phyloP scores from a whole-genome alignment of 2,797 vertebrate genomes.

The Synanceia verrucosa region DNA sequence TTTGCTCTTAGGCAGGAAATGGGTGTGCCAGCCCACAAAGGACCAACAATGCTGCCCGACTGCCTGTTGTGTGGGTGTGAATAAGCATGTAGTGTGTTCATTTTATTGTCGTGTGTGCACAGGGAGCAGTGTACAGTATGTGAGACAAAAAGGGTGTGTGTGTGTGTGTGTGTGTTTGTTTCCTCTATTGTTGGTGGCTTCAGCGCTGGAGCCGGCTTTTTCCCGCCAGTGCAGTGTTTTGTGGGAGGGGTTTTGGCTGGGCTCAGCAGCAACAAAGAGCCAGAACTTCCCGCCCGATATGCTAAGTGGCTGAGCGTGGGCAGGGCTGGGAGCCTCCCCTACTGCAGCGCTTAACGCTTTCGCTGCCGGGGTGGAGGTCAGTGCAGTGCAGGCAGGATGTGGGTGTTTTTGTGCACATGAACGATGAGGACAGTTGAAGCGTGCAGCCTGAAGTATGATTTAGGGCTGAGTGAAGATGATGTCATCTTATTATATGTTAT shows the following conservation, averaged over 20 bases:
- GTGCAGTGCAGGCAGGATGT: not conserved
- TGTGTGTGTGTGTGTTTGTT: constrained; percentile 25
- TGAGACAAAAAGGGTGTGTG: constrained; percentile 52
- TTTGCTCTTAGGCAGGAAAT: constrained; percentile 55
- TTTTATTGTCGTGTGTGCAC: constrained; percentile 20
- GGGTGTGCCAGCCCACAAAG: constrained; percentile 45
- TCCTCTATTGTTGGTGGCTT: constrained; percentile 60
- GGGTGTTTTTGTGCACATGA: not conserved
- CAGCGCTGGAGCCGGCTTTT: constrained; percentile 67
- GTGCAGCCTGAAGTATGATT: not conserved
- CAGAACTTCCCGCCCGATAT: constrained; percentile 75
- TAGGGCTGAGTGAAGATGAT: not conserved
- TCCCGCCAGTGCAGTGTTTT: constrained; percentile 82
- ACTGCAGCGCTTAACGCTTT: constrained; percentile 70
- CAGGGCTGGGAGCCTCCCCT: constrained; percentile 37
- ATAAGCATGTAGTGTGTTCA: not conserved
- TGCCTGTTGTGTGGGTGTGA: not conserved
- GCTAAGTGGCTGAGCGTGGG: constrained; percentile 51
- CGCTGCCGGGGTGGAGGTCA: constrained; percentile 25
- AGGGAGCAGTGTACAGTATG: constrained; percentile 14
- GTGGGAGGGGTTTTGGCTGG: constrained; percentile 70
- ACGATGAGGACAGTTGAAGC: too few relatives aligned
- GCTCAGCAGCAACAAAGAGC: constrained; percentile 66
- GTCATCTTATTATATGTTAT: too few relatives aligned
- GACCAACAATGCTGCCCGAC: constrained; percentile 25